phyloP scores from a whole-genome alignment of 1,140 invertebrate species.

The Anastrepha ludens region DNA sequence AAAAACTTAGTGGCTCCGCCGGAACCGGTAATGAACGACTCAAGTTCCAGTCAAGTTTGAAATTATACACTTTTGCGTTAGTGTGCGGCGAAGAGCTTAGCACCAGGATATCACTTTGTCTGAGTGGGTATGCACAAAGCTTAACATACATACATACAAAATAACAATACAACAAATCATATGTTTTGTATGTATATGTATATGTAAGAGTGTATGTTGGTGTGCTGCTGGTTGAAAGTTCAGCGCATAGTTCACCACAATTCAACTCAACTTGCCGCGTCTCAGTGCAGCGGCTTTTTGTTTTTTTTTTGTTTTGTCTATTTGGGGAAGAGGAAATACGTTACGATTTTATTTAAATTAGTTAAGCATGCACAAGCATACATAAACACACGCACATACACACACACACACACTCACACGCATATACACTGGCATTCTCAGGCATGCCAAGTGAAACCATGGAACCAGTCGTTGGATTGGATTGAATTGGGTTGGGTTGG shows the following conservation, averaged over 20 bases:
- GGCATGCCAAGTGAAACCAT: conserved; percentile 29
- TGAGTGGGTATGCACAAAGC: not conserved
- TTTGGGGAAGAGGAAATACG: conserved; percentile 13
- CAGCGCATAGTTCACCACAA: conserved; percentile 26
- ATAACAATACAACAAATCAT: conserved; percentile 5
- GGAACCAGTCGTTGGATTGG: conserved; percentile 16
- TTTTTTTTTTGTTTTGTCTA: not conserved
- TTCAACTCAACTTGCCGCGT: not conserved
- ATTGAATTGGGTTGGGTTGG: too few relatives aligned
- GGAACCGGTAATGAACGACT: conserved; percentile 32
- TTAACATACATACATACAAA: not conserved
- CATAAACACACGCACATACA: not conserved
- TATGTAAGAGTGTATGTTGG: not conserved
- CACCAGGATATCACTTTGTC: not conserved
- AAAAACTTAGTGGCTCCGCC: conserved; percentile 7
- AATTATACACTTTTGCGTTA: not conserved
- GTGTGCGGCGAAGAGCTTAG: conserved; percentile 19
- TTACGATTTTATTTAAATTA: conserved; percentile 54
- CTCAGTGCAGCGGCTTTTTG: not conserved
- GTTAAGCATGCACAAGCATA: not conserved
- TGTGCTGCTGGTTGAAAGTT: not conserved
- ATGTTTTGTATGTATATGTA: not conserved
- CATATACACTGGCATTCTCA: too few relatives aligned
- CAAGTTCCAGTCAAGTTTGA: conserved; percentile 50
- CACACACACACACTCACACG: not conserved